Conservation (phyloP, 2,113 vertebrate species). For the Bagarius yarrelli region DNA sequence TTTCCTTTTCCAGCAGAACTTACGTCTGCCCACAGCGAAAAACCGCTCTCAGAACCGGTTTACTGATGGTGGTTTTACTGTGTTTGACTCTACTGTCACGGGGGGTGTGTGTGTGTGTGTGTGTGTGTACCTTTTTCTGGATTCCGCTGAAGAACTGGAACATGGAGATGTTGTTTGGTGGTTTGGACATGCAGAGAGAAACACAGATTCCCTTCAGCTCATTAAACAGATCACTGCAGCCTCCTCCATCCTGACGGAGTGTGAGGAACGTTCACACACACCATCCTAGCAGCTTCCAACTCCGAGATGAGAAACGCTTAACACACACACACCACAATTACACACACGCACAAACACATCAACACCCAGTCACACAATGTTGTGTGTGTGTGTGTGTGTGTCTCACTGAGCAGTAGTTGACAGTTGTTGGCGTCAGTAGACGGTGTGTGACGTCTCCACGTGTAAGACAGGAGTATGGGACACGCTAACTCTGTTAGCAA, state of each 20-base stretch:
- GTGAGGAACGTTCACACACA: slow-evolving; percentile 82
- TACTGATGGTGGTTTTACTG: too few relatives aligned
- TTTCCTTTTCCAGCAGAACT: too few relatives aligned
- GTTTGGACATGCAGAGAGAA: slow-evolving; percentile 96
- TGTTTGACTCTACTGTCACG: too few relatives aligned
- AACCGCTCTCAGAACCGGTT: too few relatives aligned
- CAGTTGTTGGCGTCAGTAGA: slow-evolving; percentile 87
- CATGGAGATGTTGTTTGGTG: slow-evolving; percentile 96
- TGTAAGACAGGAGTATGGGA: slow-evolving; percentile 82
- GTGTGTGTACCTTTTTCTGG: slow-evolving; percentile 86
- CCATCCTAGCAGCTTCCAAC: slow-evolving; percentile 94
- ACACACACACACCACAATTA: background rate
- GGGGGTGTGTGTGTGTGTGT: too few relatives aligned
- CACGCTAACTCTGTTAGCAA: slow-evolving; percentile 90
- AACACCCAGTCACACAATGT: background rate
- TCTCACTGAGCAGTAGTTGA: slow-evolving; percentile 91
- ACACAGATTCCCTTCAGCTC: slow-evolving; percentile 96
- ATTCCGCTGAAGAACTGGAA: slow-evolving; percentile 99
- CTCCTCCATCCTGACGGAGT: slow-evolving; percentile 82
- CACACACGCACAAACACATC: background rate
- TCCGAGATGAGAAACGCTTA: slow-evolving; percentile 96
- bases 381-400: background rate
- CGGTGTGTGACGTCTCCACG: slow-evolving; percentile 89
- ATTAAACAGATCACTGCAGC: slow-evolving; percentile 87
- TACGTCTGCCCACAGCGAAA: too few relatives aligned